Percentiles rank a stretch among this genome's conserved stretches.
phyloP scores from a whole-genome alignment of 2,113 vertebrate genomes.

The Lamprotornis superbus region DNA sequence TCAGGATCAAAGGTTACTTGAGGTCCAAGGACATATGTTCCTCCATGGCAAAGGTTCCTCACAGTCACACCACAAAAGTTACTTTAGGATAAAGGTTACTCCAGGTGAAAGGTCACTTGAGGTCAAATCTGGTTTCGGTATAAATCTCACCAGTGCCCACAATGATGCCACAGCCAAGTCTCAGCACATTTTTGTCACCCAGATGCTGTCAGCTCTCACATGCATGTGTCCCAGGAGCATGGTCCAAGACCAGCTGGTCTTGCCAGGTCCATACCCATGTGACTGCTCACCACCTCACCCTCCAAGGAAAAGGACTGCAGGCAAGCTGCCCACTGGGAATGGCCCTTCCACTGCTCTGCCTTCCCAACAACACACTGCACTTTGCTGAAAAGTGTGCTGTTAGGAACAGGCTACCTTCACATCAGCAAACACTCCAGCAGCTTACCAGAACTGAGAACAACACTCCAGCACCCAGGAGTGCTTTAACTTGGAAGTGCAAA shows the following conservation, averaged over 20 bases:
- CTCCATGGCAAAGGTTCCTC: neutral
- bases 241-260: rapidly evolving
- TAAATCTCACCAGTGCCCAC: no score
- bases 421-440: neutral
- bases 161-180: neutral
- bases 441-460: rapidly evolving
- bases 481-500: neutral
- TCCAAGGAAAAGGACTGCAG: neutral
- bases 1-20: neutral
- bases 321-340: neutral
- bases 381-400: rapidly evolving
- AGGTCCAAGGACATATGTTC: neutral
- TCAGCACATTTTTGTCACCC: rapidly evolving
- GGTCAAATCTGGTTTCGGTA: neutral
- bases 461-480: neutral
- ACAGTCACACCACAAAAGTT: neutral
- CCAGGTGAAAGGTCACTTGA: neutral
- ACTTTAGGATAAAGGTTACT: neutral
- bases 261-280: neutral
- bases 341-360: neutral
- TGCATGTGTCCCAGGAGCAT: neutral
- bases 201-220: rapidly evolving
- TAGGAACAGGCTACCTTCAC: neutral
- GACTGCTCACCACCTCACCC: neutral
- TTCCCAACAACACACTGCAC: rapidly evolving